Evolutionary conservation across 2,888 invertebrate species (phyloP).

Genomic region (Drosophila kambysellisi): DNA sequence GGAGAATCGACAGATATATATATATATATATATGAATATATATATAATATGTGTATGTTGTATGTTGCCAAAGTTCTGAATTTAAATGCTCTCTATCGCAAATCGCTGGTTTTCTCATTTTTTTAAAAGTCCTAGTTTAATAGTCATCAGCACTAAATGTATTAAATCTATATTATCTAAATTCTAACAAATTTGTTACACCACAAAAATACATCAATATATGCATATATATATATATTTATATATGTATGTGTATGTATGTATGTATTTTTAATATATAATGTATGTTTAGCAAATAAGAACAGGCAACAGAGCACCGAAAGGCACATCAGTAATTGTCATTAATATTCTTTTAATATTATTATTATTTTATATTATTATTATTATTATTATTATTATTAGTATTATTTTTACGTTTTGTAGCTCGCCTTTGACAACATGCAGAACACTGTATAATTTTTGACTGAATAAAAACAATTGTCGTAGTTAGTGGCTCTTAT

Average conservation of each 20-base stretch:
- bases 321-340: slow-evolving; percentile 27
- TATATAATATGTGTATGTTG: slow-evolving; percentile 11
- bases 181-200: slow-evolving; percentile 10
- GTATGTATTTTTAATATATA: slow-evolving; percentile 8
- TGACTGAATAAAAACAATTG: slow-evolving; percentile 35
- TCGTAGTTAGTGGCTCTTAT: slow-evolving; percentile 30
- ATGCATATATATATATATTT: not conserved
- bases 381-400: not conserved
- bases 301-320: slow-evolving; percentile 42
- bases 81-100: slow-evolving; percentile 81
- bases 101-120: slow-evolving; percentile 64
- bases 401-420: slow-evolving; percentile 24
- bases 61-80: slow-evolving; percentile 47
- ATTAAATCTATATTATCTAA: slow-evolving; percentile 14
- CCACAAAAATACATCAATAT: not conserved
- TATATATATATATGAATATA: not conserved
- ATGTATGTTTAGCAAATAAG: slow-evolving; percentile 22
- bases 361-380: slow-evolving; percentile 4
- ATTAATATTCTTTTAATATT: slow-evolving; percentile 9
- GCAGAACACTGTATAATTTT: slow-evolving; percentile 28
- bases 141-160: slow-evolving; percentile 36
- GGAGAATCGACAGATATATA: slow-evolving; percentile 2
- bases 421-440: slow-evolving; percentile 22
- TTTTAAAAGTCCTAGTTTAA: slow-evolving; percentile 34
- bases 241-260: not conserved